A percentile compares a stretch with the other conserved stretches of the same genome.
Evolutionary conservation across 2,888 invertebrate genomes (phyloP).

Genomic region (Patella pellucida): DNA sequence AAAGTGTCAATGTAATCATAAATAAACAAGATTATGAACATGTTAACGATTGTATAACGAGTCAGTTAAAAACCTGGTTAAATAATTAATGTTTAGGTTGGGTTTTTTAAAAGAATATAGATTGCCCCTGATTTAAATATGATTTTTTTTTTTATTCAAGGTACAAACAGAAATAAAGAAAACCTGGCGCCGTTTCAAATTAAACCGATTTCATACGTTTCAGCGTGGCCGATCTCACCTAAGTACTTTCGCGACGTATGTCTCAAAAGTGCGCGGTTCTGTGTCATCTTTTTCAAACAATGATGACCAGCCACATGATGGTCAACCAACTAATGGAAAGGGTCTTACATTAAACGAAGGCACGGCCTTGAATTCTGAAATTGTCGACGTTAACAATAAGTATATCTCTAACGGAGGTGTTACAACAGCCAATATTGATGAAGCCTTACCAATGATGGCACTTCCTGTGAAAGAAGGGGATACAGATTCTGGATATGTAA

Average conservation of each 20-base stretch:
- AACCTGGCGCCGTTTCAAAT: slow-evolving; percentile 27
- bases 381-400: neutral
- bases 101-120: too few relatives aligned
- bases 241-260: slow-evolving; percentile 26
- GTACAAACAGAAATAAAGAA: slow-evolving; percentile 30
- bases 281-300: slow-evolving; percentile 18
- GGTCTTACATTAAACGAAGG: neutral
- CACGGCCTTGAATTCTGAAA: slow-evolving; percentile 15
- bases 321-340: neutral
- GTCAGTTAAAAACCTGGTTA: too few relatives aligned
- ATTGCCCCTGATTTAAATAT: too few relatives aligned
- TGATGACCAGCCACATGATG: slow-evolving; percentile 12
- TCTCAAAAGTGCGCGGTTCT: slow-evolving; percentile 20
- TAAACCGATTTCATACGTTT: slow-evolving; percentile 17
- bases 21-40: too few relatives aligned
- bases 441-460: slow-evolving; percentile 21
- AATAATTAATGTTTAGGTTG: too few relatives aligned
- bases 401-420: neutral
- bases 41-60: too few relatives aligned
- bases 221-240: slow-evolving; percentile 18
- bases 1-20: too few relatives aligned
- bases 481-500: neutral
- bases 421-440: slow-evolving; percentile 17
- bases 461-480: neutral
- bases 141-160: slow-evolving; percentile 8